Base-by-base conservation (phyloP, 2,797 vertebrate species). In the Dryobates pubescens region DNA sequence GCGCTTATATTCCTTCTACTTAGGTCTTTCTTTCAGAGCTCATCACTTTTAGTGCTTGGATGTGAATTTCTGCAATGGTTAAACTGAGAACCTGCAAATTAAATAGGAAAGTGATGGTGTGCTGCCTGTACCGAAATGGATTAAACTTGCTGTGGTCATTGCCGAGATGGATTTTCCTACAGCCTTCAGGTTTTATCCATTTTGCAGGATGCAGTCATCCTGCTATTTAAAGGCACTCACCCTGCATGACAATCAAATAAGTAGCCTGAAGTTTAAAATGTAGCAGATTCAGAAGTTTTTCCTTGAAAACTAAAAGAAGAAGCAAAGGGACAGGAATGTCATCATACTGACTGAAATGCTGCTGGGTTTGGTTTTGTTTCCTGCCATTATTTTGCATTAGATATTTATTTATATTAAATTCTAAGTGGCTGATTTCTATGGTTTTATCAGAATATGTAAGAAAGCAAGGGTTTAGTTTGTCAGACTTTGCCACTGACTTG, bases 101-200 rank as follows among this genome's bases (percentile, higher is more conserved):
- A 95, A 91, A 87, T 29, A 56, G 83, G 68, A 88, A 82, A 47
- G n/a, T 82, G 56, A 49, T 68, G 68, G 64, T 62, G 32, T 65
- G 49, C 36, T 59, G 29, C 26, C 51, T 59, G 51, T 51, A 62
- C 36, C 64, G 77, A 91, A 91, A 56, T 62, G 83, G 74, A 94
- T 88, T 90, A 91, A 82, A 82, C 20, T 90, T 75, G 13, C 56
- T 74, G 51, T 73, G 90, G 71, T 91, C 72, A 68, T 82, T 85
- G 16, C 54, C 62, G 62, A 91, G 47, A 82, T 79, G 38, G 45
- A 53, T 88, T 88, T 92, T 91, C 65, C 68, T 54, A 32, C 19
- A 85, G 29, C 23, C 29, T 80, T 89, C 68, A 92, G 68, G 86
- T 77, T 88, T n/a, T 45, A 41, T 57, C 47, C 0, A 0, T 86